Base-by-base conservation (phyloP, 92 coral and sea anemone species). In the Blastomussa wellsi region DNA sequence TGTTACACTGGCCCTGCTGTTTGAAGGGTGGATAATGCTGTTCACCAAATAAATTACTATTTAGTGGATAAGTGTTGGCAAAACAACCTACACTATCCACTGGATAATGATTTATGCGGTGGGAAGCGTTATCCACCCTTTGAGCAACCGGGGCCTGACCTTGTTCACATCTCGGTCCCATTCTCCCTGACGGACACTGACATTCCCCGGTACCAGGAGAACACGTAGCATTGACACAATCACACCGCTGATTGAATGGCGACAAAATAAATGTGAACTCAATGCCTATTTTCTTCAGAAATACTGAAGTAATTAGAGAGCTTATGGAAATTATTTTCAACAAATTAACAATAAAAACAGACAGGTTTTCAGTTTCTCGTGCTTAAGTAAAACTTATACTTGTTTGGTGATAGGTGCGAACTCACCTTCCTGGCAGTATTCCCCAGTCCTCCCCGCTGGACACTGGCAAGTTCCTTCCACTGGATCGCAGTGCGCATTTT, bases 171-270 rank as follows among this genome's bases (percentile, higher is more conserved):
- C 89, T 89, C 35, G 73, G 13, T n/a, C 98, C 98, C 35, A 84
- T 90, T 73, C 90, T 81, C n/a, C 97, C 97, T 11, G 97, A 78
- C 19, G 98, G 93, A 71, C 98, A 94, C 35, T 88, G 47, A 60
- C 98, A 95, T 41, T 75, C 74, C 19, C 98, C 98, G 37, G 91
- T 75, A 47, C 86, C 90, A 20, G 95, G 92, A 68, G 89, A 82
- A 79, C 98, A 95, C 19, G 69, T 33, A 15, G 49, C 80, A 31
- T 64, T 81, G 12, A 65, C 85, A 74, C 98, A 94, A 35, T 90
- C 93, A 48, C 98, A 94, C 83, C 75, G 83, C 69, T 85, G 87
- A 36, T 36, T 66, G 74, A 95, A 94, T 39, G 48, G 44, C 42
- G 64, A 75, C 20, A 22, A 37, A 17, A 75, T 2, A 12, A 28